These are phyloP conservation scores for Apteryx owenii DNA, from an alignment of 2,113 vertebrate species.

Conservation along the genomic window DNA sequence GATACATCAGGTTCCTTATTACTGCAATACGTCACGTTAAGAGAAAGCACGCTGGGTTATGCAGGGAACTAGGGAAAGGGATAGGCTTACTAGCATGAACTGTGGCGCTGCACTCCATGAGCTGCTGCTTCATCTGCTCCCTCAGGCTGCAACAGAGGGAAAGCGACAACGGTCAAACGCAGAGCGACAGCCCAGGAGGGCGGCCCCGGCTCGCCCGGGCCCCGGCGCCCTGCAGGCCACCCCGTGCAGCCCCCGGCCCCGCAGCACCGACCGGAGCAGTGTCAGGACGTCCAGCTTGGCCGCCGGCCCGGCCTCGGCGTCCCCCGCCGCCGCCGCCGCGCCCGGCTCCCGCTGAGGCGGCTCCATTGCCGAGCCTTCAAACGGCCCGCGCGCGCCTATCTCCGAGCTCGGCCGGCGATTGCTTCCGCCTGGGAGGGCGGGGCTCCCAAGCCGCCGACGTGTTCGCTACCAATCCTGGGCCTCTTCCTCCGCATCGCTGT, in stretches of 20 bases:
- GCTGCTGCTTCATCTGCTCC: conserved; percentile 62
- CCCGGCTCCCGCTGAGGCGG: accelerated
- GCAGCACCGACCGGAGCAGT: background rate
- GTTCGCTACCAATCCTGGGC: background rate
- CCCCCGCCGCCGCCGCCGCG: background rate
- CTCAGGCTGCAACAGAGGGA: conserved; percentile 35
- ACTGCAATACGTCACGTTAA: accelerated
- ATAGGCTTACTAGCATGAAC: background rate
- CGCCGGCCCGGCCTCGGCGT: too few species aligned
- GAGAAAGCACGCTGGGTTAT: accelerated
- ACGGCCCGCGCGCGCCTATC: background rate
- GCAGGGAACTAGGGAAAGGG: accelerated
- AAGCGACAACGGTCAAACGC: background rate
- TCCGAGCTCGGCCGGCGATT: background rate
- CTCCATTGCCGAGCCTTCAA: background rate
- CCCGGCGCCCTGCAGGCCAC: background rate
- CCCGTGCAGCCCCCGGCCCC: background rate
- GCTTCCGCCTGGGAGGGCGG: background rate
- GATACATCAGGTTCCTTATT: accelerated
- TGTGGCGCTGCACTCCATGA: conserved; percentile 33
- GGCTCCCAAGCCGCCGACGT: accelerated
- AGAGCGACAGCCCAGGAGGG: background rate
- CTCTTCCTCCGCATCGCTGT: accelerated
- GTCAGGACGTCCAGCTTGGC: background rate
- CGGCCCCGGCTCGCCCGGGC: background rate